These are phyloP conservation scores for Aurelia sp. DNA, from an alignment of 30 jellyfish, hydroid and myxozoan genomes.

Conservation along the genomic window DNA sequence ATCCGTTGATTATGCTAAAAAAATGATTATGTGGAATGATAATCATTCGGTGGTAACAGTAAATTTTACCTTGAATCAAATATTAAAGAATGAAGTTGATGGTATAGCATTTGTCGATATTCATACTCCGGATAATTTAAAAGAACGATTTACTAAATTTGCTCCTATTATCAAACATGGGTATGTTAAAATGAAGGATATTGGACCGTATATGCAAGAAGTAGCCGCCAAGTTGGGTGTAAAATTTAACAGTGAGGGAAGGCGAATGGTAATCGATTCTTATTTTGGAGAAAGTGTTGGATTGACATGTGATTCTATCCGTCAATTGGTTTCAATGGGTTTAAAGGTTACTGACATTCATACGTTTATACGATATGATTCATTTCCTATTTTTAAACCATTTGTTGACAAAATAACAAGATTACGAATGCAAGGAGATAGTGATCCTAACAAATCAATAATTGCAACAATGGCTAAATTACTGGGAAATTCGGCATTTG, in stretches of 20 bases:
- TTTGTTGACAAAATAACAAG: too few species aligned
- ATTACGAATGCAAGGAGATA: too few species aligned
- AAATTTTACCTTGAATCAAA: not conserved
- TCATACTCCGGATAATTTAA: not conserved
- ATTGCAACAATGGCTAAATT: too few species aligned
- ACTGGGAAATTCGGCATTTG: too few species aligned
- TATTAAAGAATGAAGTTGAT: not conserved
- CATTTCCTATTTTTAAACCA: too few species aligned
- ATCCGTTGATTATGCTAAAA: not conserved
- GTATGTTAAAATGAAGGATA: not conserved
- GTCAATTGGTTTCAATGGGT: too few species aligned
- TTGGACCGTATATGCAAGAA: slow-evolving; percentile 9
- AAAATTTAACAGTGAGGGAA: not conserved
- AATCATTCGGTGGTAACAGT: not conserved
- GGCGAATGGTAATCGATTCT: slow-evolving; percentile 1
- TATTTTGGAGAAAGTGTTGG: too few species aligned
- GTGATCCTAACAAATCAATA: too few species aligned
- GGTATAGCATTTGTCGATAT: not conserved
- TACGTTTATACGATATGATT: too few species aligned
- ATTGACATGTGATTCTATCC: too few species aligned
- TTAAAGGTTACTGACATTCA: too few species aligned
- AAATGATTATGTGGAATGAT: not conserved
- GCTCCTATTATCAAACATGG: slow-evolving; percentile 38
- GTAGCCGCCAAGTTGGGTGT: not conserved
- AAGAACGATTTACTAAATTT: not conserved